A percentile compares a stretch with the other conserved stretches of the same genome.
phyloP scores from a whole-genome alignment of 2,888 invertebrate genomes.

The Hyppa rectilinea region DNA sequence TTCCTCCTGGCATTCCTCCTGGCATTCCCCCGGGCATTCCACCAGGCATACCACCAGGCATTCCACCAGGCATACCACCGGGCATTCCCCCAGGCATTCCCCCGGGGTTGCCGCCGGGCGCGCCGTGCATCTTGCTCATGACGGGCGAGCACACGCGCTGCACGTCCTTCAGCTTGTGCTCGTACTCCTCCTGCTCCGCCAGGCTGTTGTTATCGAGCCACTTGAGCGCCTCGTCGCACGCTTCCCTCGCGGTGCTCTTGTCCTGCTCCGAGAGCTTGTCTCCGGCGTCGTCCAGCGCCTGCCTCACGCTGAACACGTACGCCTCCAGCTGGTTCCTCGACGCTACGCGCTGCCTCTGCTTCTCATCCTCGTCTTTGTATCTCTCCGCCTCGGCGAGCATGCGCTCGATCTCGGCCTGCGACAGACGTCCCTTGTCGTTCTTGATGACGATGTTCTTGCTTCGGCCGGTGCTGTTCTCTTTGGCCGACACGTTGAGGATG shows the following conservation, averaged over 20 bases:
- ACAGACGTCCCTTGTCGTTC: conserved; percentile 95
- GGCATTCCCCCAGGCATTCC: conserved; percentile 38
- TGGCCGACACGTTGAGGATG: no score
- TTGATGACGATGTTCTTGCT: conserved; percentile 95
- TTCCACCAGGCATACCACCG: conserved; percentile 57
- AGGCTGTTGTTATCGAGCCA: conserved; percentile 94
- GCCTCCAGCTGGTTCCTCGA: conserved; percentile 94
- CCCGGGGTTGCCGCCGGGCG: conserved; percentile 72
- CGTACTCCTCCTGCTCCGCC: conserved; percentile 92
- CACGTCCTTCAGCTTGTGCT: conserved; percentile 91
- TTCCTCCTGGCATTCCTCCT: conserved; percentile 30
- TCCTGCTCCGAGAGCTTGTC: conserved; percentile 92
- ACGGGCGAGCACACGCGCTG: conserved; percentile 90
- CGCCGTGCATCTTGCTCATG: conserved; percentile 91
- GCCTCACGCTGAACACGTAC: conserved; percentile 93
- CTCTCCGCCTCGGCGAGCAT: conserved; percentile 94
- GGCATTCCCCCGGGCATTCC: neutral
- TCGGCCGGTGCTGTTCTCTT: no score
- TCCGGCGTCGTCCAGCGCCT: conserved; percentile 92
- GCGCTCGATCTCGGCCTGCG: conserved; percentile 95
- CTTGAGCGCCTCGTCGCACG: conserved; percentile 91
- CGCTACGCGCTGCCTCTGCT: conserved; percentile 92
- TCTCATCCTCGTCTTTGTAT: conserved; percentile 94
- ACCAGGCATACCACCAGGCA: conserved; percentile 36
- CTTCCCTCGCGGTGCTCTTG: conserved; percentile 86